Percentiles rank a stretch among this genome's conserved stretches.
Conservation (phyloP, 2,797 vertebrate species). For the Melanotaenia parkinsoni region DNA sequence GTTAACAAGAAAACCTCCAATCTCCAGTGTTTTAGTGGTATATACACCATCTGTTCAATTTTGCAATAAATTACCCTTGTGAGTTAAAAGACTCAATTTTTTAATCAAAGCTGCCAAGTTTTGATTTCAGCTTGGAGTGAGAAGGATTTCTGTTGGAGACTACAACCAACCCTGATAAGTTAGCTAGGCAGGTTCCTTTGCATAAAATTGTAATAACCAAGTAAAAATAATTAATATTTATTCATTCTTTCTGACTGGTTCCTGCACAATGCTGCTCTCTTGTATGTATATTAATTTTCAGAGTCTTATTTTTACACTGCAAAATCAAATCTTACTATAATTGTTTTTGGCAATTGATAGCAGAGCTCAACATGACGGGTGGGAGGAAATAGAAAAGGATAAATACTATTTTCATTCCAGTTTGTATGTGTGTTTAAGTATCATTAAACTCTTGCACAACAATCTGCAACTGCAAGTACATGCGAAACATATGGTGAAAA, state of each 20-base stretch:
- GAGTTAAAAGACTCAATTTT: background rate
- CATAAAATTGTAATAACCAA: background rate
- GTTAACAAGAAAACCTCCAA: background rate
- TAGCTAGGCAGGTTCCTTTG: background rate
- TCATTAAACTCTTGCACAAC: background rate
- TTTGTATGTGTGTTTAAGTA: background rate
- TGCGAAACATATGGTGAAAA: background rate
- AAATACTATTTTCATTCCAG: background rate
- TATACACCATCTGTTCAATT: background rate
- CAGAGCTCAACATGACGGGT: background rate
- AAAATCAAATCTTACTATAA: background rate
- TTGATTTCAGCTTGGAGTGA: background rate
- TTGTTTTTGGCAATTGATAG: background rate
- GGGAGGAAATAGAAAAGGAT: background rate
- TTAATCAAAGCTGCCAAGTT: background rate
- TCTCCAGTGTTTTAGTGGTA: background rate
- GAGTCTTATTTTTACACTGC: background rate
- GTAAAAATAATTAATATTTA: background rate
- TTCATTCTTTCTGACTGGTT: background rate
- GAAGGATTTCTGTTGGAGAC: background rate
- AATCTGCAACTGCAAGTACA: background rate
- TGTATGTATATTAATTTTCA: background rate
- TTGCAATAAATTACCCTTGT: background rate
- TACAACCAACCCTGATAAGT: background rate
- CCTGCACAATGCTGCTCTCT: background rate